Base-by-base conservation (phyloP, 1,140 invertebrate species). In the Rhagoletis zephyria region DNA sequence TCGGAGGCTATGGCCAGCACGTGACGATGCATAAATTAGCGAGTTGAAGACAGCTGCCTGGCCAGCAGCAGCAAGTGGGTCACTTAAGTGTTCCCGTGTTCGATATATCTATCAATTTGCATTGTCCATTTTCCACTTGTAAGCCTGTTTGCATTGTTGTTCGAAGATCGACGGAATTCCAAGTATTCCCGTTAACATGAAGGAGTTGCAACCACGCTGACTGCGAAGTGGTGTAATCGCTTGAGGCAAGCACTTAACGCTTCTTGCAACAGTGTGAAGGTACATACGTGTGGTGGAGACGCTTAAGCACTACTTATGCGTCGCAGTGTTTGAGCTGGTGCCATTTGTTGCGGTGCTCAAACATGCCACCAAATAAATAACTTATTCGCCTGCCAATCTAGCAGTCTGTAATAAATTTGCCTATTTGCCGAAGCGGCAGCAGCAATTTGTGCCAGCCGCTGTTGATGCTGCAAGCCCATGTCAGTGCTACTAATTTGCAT, bases 291-390 rank as follows among this genome's bases (percentile, higher is more conserved):
- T 63, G 61, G 61, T 14, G 16, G n/a, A 4, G 19, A 19, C n/a
- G 74, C 45, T 14, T 19, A 19, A 56, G 74, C n/a, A 19, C 9
- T 56, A 9, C 7, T 81, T 81, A 81, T 81, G n/a, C n/a, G n/a
- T n/a, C n/a, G n/a, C n/a, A n/a, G n/a, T n/a, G n/a, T n/a, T n/a
- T n/a, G n/a, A n/a, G n/a, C n/a, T n/a, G n/a, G n/a, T n/a, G 19
- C 12, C 74, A 56, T 81, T 81, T 81, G 48, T 56, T 42, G 48
- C 16, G 45, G 74, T 56, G n/a, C 48, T 9, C 12, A 56, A n/a
- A 30, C 74, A 81, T 81, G 74, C 74, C 74, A 81, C 51, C 16
- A 81, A 81, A 81, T 6, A 81, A 81, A 81, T 81, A 81, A 81
- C 74, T 81, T 81, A 81, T 81, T 81, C 45, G 74, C 74, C 48